Evolutionary conservation across 2,888 invertebrate genomes (phyloP).

Genomic region (Arctia plantaginis): DNA sequence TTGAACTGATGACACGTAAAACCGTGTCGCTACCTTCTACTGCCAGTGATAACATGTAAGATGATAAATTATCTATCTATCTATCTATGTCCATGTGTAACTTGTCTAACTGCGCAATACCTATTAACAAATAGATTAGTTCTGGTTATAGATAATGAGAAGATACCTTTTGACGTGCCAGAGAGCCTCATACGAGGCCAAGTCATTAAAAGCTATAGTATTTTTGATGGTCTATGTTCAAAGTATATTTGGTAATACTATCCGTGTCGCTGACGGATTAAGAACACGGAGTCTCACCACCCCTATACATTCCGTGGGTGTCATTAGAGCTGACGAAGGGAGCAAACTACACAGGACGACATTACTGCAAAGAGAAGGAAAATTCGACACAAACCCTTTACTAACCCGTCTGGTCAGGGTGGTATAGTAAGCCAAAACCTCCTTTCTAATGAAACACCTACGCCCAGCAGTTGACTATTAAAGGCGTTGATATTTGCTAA

Average conservation of each 20-base stretch:
- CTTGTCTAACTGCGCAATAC: slow-evolving; percentile 5
- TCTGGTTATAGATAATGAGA: neutral
- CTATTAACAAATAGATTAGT: neutral
- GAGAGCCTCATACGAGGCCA: neutral
- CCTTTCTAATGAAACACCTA: no score
- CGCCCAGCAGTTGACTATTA: no score
- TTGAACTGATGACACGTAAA: neutral
- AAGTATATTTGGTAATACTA: neutral
- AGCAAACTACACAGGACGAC: no score
- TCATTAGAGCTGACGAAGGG: no score
- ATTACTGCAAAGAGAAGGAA: no score
- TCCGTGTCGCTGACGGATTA: no score
- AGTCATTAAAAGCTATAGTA: neutral
- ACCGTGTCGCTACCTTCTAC: neutral
- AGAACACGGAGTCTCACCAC: no score
- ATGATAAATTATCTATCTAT: neutral
- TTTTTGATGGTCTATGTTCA: neutral
- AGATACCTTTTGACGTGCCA: neutral
- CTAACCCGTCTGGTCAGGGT: no score
- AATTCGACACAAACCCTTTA: no score
- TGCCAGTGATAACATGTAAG: neutral
- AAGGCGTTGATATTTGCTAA: no score
- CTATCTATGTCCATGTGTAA: neutral
- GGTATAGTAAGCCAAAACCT: no score
- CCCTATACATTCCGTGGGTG: no score